Base-by-base conservation (phyloP, 2,888 invertebrate species). In the Lasius platythorax region DNA sequence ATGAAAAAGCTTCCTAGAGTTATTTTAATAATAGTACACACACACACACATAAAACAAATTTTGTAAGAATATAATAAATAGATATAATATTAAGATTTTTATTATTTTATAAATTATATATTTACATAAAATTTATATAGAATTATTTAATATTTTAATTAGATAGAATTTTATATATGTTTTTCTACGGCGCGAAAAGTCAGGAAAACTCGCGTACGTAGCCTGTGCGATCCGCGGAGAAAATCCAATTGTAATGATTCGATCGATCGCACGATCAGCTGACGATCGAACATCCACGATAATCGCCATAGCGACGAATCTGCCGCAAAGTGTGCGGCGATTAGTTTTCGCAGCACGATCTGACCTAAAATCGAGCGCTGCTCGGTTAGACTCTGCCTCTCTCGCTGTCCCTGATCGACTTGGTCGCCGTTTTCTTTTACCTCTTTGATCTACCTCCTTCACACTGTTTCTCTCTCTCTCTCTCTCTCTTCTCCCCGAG, bases 281-380 rank as follows among this genome's bases (percentile, higher is more conserved):
- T 15, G 74, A 81, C 68, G 85, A 87, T 87, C 85, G 87, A 79
- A 64, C 75, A 50, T 78, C 79, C 83, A 66, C 75, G 70, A 81
- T 40, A 87, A 87, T 87, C 83, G 87, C 88, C 85, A 85, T 90
- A 82, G 75, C 87, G 88, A 90, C 90, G 87, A 89, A 90, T 90
- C 87, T 84, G 86, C 86, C 84, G 85, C 85, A 88, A 88, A 89
- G 87, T 91, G 90, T 91, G 87, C 89, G 46, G 85, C 90, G 90
- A 94, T 94, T 94, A 93, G 93, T 93, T 94, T 94, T 94, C 94
- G 91, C 92, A 87, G 93, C 94, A 94, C 94, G 94, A 94, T 94
- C 91, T 94, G 94, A 94, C 94, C 94, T 94, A 94, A 94, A 94
- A 94, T 91, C 92, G 91, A 88, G 89, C 88, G 85, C 79, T 43